Evolutionary conservation across 92 coral and sea anemone species (phyloP).

Genomic region (Heteractis magnifica): DNA sequence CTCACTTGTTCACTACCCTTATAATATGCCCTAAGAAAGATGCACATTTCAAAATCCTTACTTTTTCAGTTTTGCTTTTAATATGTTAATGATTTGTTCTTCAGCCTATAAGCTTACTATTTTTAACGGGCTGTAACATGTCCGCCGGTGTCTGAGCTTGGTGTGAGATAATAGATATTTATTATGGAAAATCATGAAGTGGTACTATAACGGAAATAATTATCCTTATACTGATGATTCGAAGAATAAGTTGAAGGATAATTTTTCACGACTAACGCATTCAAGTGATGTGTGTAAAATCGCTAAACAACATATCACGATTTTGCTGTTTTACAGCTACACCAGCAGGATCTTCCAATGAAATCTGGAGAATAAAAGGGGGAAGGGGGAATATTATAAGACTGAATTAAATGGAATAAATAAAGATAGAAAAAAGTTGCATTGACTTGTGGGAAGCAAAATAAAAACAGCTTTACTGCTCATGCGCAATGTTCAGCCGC

Average conservation of each 20-base stretch:
- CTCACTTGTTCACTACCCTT: not conserved
- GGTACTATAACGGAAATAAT: too few relatives aligned
- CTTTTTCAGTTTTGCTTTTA: not conserved
- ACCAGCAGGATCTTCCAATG: too few relatives aligned
- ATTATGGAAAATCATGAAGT: too few relatives aligned
- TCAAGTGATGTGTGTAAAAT: too few relatives aligned
- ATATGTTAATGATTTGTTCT: not conserved
- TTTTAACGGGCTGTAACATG: not conserved
- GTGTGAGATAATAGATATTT: not conserved
- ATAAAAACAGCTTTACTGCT: slow-evolving; percentile 33
- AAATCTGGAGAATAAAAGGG: not conserved
- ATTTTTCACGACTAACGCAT: too few relatives aligned
- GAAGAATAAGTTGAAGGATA: too few relatives aligned
- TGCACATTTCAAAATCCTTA: not conserved
- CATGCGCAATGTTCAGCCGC: slow-evolving; percentile 37
- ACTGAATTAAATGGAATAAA: not conserved
- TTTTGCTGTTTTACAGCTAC: too few relatives aligned
- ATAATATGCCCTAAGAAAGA: not conserved
- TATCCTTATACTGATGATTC: too few relatives aligned
- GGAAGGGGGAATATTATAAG: not conserved
- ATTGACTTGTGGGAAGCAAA: slow-evolving; percentile 41
- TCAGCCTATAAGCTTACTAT: not conserved
- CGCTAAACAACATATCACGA: too few relatives aligned
- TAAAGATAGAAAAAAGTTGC: not conserved
- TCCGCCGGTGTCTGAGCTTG: not conserved